Percentiles rank a stretch among this genome's conserved stretches.
phyloP scores from a whole-genome alignment of 2,888 invertebrate species.

The Rhagonycha lutea region DNA sequence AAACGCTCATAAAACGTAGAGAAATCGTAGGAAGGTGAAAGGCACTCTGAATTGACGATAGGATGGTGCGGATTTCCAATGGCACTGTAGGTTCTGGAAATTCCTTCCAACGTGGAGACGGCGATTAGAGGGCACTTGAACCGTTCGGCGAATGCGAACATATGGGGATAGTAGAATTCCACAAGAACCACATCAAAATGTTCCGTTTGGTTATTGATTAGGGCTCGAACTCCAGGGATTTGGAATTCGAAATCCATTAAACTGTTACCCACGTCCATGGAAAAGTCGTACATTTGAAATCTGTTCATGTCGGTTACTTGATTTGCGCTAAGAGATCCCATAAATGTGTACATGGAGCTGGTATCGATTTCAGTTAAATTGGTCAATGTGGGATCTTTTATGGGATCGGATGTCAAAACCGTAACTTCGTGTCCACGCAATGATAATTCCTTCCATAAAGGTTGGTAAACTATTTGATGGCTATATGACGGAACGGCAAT shows the following conservation, averaged over 20 bases:
- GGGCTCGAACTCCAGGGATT: slow-evolving; percentile 41
- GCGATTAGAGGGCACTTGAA: slow-evolving; percentile 48
- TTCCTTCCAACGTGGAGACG: slow-evolving; percentile 43
- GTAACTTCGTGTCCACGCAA: slow-evolving; percentile 57
- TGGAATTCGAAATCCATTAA: slow-evolving; percentile 7
- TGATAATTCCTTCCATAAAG: slow-evolving; percentile 54
- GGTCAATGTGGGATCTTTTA: slow-evolving; percentile 46
- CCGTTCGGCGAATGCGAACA: slow-evolving; percentile 42
- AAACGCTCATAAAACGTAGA: slow-evolving; percentile 41
- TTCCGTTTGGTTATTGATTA: slow-evolving; percentile 41
- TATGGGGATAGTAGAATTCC: slow-evolving; percentile 42
- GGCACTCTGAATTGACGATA: slow-evolving; percentile 44
- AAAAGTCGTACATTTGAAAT: neutral
- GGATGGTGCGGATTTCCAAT: slow-evolving; percentile 48
- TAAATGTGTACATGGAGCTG: slow-evolving; percentile 42
- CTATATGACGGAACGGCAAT: slow-evolving; percentile 56
- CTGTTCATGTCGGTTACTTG: neutral
- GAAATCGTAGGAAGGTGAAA: slow-evolving; percentile 35
- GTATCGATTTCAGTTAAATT: slow-evolving; percentile 54
- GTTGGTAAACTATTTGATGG: slow-evolving; percentile 56
- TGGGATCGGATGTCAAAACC: slow-evolving; percentile 53
- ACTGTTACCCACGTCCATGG: neutral
- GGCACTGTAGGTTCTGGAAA: slow-evolving; percentile 39
- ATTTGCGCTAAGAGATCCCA: neutral
- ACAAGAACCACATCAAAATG: slow-evolving; percentile 47